These are phyloP conservation scores for Aethina tumida DNA, from an alignment of 1,140 invertebrate species.

Conservation along the genomic window DNA sequence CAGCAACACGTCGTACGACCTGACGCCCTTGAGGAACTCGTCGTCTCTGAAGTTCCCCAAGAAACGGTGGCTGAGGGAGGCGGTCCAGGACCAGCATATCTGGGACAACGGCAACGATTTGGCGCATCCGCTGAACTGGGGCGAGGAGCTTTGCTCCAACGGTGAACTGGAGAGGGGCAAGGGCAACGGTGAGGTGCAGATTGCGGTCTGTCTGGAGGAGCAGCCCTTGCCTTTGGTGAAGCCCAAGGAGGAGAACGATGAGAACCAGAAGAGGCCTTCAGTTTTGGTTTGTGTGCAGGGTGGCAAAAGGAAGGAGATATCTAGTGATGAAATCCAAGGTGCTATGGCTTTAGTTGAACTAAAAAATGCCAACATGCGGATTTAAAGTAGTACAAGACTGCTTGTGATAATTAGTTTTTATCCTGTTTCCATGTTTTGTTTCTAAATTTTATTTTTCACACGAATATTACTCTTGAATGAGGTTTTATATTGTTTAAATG, in stretches of 20 bases:
- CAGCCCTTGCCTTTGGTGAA: neutral
- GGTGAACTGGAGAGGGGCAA: slow-evolving; percentile 15
- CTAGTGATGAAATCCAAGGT: slow-evolving; percentile 36
- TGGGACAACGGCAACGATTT: slow-evolving; percentile 38
- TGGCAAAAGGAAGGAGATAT: slow-evolving; percentile 33
- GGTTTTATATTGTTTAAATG: too few species aligned
- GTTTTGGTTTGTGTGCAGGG: slow-evolving; percentile 42
- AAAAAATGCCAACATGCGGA: too few species aligned
- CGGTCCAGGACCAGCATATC: slow-evolving; percentile 42
- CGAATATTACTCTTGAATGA: too few species aligned
- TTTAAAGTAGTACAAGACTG: too few species aligned
- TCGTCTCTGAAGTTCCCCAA: slow-evolving; percentile 43
- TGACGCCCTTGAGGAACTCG: slow-evolving; percentile 7
- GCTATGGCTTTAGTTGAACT: slow-evolving; percentile 60
- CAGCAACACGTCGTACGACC: neutral
- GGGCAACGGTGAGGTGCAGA: slow-evolving; percentile 11
- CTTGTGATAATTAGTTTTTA: too few species aligned
- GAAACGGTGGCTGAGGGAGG: slow-evolving; percentile 52
- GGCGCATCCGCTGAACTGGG: slow-evolving; percentile 36
- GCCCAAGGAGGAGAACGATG: slow-evolving; percentile 17
- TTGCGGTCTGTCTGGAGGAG: slow-evolving; percentile 3
- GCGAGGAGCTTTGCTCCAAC: slow-evolving; percentile 17
- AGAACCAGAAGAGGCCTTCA: slow-evolving; percentile 45
- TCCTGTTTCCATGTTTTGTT: too few species aligned
- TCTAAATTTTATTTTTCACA: too few species aligned